Evolutionary conservation across 2,888 invertebrate species (phyloP), one percentile per base, ranked within the genome.

Genomic region (Erynnis tages): DNA sequence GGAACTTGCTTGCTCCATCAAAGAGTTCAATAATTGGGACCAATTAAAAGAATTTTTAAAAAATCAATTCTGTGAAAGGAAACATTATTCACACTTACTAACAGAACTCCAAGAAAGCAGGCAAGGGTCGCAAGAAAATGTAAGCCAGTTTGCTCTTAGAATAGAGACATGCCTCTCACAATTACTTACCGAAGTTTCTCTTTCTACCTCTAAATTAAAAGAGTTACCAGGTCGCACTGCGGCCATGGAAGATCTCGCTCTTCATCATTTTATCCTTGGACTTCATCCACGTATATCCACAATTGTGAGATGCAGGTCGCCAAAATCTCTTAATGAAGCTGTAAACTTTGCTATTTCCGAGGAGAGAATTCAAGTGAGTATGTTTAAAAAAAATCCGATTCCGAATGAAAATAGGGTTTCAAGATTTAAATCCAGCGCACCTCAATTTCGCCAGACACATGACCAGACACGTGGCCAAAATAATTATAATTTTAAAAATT

Each of bases 31-130:
- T 1, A 48, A 11, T 4, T 66, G 61, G 63, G 40, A 50, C 0
- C 60, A 60, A 45, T 32, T 64, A 0, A 59, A 59, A 47, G 57
- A 61, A 4, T 65, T 65, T 10, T 14, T 62, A 1, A 63, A 63
- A 53, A 46, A 4, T 3, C 46, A 35, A 14, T 46, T 46, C 10
- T 4, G 11, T 1, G 35, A 25, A 10, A 25, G 25, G 7, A 46
- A 35, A 25, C 46, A 46, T 10, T 46, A 46, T 23, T 23, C 46
- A 0, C 46, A 46, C 10, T 11, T 46, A 3, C 6, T 32, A n/a
- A 32, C 30, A 1, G 43, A 30, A 8, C 6, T 43, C 3, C 43
- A 43, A 11, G 43, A 30, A 10, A 30, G 43, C 43, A 43, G 8
- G 30, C 43, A 43, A 16, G 16, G 19, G 7, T 7, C 17, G 19